A percentile compares a stretch with the other conserved stretches of the same genome.
Evolutionary conservation across 2,113 vertebrate genomes (phyloP).

Genomic region (Callorhinus ursinus): DNA sequence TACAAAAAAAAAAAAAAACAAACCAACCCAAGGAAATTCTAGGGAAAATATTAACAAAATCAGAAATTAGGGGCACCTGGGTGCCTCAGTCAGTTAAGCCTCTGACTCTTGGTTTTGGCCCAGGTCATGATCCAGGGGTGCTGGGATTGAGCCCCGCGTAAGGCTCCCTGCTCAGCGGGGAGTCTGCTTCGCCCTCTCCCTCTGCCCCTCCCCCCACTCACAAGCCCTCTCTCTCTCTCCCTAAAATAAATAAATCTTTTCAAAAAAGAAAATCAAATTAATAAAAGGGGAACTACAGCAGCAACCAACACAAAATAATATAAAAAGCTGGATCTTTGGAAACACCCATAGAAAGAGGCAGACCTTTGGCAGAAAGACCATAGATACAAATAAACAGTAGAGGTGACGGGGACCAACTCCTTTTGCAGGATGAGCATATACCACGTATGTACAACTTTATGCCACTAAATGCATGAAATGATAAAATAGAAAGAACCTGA

Average conservation of each 20-base stretch:
- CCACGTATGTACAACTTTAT: background rate
- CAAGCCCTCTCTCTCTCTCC: background rate
- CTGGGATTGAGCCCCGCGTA: background rate
- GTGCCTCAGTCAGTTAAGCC: background rate
- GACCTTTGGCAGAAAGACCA: background rate
- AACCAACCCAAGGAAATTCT: background rate
- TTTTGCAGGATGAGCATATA: background rate
- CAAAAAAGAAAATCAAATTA: background rate
- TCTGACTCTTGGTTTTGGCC: background rate
- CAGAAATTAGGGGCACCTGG: background rate
- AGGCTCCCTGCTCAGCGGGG: background rate
- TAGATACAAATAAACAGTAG: background rate
- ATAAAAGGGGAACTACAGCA: background rate
- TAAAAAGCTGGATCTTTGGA: background rate
- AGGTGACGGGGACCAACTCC: background rate
- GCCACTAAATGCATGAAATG: background rate
- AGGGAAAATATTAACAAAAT: background rate
- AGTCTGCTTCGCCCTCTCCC: background rate
- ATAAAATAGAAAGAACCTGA: background rate
- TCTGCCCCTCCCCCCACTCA: background rate
- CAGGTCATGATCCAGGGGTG: background rate
- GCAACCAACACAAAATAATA: background rate
- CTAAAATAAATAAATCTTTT: background rate
- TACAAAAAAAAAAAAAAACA: background rate
- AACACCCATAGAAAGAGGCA: background rate